Evolutionary conservation across 2,113 vertebrate genomes (phyloP).

Genomic region (Halcyon senegalensis): DNA sequence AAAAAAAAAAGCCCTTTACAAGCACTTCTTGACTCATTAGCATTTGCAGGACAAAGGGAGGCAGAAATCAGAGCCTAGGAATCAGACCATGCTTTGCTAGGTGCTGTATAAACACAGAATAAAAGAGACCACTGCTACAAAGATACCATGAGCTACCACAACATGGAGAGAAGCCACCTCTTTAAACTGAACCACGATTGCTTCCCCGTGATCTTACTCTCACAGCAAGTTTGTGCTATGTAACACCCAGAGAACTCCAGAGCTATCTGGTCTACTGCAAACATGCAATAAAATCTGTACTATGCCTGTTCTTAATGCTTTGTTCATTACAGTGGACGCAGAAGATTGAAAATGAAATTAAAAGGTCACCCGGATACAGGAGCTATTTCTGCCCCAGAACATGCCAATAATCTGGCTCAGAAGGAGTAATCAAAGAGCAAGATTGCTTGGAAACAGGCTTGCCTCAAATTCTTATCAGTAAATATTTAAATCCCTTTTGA

Average conservation of each 20-base stretch:
- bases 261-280: neutral
- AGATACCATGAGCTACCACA: neutral
- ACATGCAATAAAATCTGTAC: neutral
- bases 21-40: neutral
- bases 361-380: neutral
- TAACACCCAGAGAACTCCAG: neutral
- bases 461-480: neutral
- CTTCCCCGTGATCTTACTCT: neutral
- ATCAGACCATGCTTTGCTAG: neutral
- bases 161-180: neutral
- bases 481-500: neutral
- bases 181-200: neutral
- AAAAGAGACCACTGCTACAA: neutral
- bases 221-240: neutral
- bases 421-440: neutral
- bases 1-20: neutral
- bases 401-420: neutral
- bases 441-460: neutral
- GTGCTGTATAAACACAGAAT: neutral
- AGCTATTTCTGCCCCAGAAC: conserved; percentile 19
- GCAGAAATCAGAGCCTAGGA: neutral
- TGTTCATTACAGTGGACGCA: conserved; percentile 16
- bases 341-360: neutral
- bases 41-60: neutral
- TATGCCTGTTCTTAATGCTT: conserved; percentile 9